A percentile compares a stretch with the other conserved stretches of the same genome.
Evolutionary conservation across 2,888 invertebrate genomes (phyloP).

Genomic region (Rhagophthalmus giganteus): DNA sequence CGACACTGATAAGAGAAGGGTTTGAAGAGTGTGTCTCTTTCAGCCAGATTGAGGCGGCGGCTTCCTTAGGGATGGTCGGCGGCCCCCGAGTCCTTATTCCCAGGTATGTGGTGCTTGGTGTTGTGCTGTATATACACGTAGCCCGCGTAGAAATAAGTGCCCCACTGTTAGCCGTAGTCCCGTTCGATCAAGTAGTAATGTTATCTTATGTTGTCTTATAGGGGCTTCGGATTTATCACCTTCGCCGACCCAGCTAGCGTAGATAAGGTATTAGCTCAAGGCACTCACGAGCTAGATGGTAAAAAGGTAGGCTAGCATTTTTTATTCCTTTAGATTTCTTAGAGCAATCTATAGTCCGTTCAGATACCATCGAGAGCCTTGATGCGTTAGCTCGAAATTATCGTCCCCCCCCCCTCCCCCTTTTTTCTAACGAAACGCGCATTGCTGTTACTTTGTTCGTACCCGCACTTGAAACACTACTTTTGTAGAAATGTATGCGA

Average conservation of each 20-base stretch:
- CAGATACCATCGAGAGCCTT: constrained; percentile 20
- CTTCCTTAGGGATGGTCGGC: constrained; percentile 58
- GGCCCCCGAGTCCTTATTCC: constrained; percentile 59
- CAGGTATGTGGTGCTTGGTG: constrained; percentile 56
- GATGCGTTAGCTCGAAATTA: constrained; percentile 5
- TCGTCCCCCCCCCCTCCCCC: no score
- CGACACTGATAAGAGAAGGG: constrained; percentile 52
- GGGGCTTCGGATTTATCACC: constrained; percentile 99
- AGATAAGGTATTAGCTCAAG: constrained; percentile 98
- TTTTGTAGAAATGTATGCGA: no score
- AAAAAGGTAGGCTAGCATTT: constrained; percentile 84
- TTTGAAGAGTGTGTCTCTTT: constrained; percentile 59
- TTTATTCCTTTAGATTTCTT: constrained; percentile 35
- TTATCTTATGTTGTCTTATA: constrained; percentile 62
- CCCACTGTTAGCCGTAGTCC: constrained; percentile 43
- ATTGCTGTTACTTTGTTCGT: constrained; percentile 6
- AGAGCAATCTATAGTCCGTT: constrained; percentile 24
- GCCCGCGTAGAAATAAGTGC: constrained; percentile 42
- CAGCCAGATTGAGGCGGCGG: constrained; percentile 57
- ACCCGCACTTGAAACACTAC: constrained; percentile 4
- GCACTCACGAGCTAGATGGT: constrained; percentile 98
- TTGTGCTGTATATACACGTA: constrained; percentile 46
- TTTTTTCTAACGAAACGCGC: no score
- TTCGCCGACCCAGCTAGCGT: constrained; percentile 97
- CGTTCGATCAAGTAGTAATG: constrained; percentile 43